Evolutionary conservation across 2,888 invertebrate species (phyloP), one percentile per base, ranked within the genome.

Genomic region (Apamea epomidion): DNA sequence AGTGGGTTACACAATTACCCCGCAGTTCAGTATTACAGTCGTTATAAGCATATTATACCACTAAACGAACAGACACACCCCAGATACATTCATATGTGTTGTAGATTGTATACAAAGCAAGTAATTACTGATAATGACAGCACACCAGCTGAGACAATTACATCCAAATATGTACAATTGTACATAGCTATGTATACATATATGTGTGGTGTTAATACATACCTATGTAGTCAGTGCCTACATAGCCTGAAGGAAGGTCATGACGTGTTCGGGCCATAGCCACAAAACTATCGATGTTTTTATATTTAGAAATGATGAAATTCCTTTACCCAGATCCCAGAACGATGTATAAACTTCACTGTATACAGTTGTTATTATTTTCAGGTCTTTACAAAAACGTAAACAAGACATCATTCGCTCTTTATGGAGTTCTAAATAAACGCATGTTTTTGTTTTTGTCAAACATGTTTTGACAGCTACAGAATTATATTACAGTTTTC

Each of bases 261-360:
- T 65, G 42, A 58, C 51, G 54, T 81, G 29, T 29, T 8, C 1
- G 6, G 1, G n/a, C 68, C 42, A 18, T 29, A 58, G 37, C 25
- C 25, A 21, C 32, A 45, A 78, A 69, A 81, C 48, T 65, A 81
- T 70, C 65, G 82, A 70, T 12, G 48, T 10, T 21, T 70, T 77
- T 70, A 77, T 82, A 65, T 82, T 82, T 81, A 82, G 77, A 60
- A 0, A 62, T 81, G 82, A 81, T 25, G 70, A 58, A 69, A 70
- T 58, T 18, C 8, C 42, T 64, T 14, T 48, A 76, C 62, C 62
- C 2, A 69, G 62, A 62, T 69, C 54, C 62, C 2, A 69, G 62
- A 69, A 21, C 32, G 29, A n/a, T 29, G 12, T 54, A 16, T 62
- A 25, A 32, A 68, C 2, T 80, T 80, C 29, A 25, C 21, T 29